Conservation (phyloP, 2,888 invertebrate species). For the Drosophila mulleri region DNA sequence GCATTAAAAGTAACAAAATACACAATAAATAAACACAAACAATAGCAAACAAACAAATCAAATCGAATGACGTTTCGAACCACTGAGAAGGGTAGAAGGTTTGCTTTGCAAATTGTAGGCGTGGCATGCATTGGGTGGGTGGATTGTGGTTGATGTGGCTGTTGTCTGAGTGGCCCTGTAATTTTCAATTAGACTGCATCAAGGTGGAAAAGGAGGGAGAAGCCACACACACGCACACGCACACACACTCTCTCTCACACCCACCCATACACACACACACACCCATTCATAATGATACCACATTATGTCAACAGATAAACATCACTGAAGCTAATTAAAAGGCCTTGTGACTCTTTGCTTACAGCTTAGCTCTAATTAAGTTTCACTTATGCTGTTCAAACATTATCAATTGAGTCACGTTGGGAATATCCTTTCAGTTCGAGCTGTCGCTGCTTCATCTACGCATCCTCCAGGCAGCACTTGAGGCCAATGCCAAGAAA, state of each 20-base stretch:
- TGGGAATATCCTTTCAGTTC: conserved; percentile 4
- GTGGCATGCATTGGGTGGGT: conserved; percentile 9
- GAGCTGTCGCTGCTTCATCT: neutral
- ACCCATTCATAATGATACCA: conserved; percentile 68
- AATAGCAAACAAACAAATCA: conserved; percentile 74
- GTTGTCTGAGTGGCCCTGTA: conserved; percentile 52
- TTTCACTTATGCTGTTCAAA: conserved; percentile 31
- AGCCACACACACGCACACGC: neutral
- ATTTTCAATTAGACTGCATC: conserved; percentile 71
- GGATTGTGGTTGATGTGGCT: conserved; percentile 6
- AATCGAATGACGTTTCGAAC: conserved; percentile 63
- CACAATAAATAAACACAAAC: conserved; percentile 76
- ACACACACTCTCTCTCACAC: neutral
- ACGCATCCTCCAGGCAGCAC: conserved; percentile 25
- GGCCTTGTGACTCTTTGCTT: conserved; percentile 38
- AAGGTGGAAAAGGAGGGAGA: conserved; percentile 43
- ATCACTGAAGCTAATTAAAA: conserved; percentile 68
- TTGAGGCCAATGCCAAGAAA: conserved; percentile 61
- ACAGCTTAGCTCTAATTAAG: conserved; percentile 45
- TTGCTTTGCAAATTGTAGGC: conserved; percentile 6
- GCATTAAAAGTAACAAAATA: conserved; percentile 79
- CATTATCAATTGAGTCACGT: conserved; percentile 31
- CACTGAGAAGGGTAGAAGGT: conserved; percentile 15
- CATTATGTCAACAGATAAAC: conserved; percentile 77
- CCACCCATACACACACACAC: neutral